Evolutionary conservation across 2,113 vertebrate genomes (phyloP).

Genomic region (Pseudolaguvia tuberculata): DNA sequence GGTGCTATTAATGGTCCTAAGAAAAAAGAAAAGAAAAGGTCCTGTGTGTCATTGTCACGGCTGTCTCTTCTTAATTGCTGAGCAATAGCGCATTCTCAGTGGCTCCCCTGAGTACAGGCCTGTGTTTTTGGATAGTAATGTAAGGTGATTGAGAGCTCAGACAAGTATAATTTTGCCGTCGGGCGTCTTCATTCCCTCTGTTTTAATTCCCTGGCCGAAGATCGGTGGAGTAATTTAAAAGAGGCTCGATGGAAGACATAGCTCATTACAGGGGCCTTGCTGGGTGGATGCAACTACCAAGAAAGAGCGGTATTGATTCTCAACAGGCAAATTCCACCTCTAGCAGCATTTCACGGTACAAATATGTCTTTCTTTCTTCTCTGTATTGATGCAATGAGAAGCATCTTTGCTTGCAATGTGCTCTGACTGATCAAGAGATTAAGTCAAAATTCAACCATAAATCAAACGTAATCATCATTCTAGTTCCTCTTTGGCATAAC

Average conservation of each 20-base stretch:
- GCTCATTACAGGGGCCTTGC: slow-evolving; percentile 59
- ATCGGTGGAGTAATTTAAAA: slow-evolving; percentile 55
- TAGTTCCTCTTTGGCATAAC: slow-evolving; percentile 24
- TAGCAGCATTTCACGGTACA: slow-evolving; percentile 35
- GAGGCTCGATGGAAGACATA: slow-evolving; percentile 44
- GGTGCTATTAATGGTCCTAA: slow-evolving; percentile 11
- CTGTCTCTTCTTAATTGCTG: slow-evolving; percentile 55
- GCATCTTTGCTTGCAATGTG: slow-evolving; percentile 12
- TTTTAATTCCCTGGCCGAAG: slow-evolving; percentile 44
- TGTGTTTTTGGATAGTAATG: slow-evolving; percentile 58
- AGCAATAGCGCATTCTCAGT: slow-evolving; percentile 48
- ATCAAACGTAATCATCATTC: neutral
- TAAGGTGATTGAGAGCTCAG: slow-evolving; percentile 59
- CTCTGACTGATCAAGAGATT: slow-evolving; percentile 21
- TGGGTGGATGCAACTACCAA: slow-evolving; percentile 42
- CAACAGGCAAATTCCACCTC: slow-evolving; percentile 38
- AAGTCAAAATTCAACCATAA: neutral
- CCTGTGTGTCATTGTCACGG: slow-evolving; percentile 43
- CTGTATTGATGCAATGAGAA: slow-evolving; percentile 25
- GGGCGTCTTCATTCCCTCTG: slow-evolving; percentile 37
- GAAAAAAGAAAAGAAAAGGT: neutral
- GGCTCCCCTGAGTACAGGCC: slow-evolving; percentile 43
- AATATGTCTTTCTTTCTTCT: slow-evolving; percentile 12
- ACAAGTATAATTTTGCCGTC: slow-evolving; percentile 58
- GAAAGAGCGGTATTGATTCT: slow-evolving; percentile 50